Conservation (phyloP, 2,113 vertebrate species). For the Gobiocypris rarus region DNA sequence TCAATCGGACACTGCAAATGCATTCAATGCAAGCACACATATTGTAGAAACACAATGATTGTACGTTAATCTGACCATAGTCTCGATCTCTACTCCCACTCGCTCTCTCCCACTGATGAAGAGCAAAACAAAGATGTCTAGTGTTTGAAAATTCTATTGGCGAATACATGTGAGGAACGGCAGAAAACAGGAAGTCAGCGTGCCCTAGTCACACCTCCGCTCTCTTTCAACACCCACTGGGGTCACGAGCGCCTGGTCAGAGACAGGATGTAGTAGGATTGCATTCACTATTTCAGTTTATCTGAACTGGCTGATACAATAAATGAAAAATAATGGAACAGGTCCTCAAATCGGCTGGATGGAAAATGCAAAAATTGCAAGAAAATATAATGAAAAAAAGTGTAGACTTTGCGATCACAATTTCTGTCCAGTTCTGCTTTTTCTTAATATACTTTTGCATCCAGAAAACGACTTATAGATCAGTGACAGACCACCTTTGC, state of each 20-base stretch:
- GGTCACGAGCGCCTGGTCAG: background rate
- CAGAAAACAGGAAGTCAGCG: conserved; percentile 70
- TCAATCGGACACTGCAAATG: background rate
- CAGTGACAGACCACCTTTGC: no score
- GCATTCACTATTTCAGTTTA: no score
- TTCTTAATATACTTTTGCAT: no score
- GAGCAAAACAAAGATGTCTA: conserved; percentile 82
- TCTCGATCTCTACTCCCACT: background rate
- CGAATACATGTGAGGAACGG: conserved; percentile 73
- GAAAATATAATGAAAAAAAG: no score
- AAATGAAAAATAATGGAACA: no score
- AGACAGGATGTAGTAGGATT: no score
- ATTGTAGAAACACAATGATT: background rate
- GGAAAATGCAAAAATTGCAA: no score
- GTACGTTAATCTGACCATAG: background rate
- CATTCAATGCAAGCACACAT: background rate
- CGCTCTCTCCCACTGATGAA: conserved; percentile 8
- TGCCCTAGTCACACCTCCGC: conserved; percentile 69
- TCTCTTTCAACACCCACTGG: conserved; percentile 38
- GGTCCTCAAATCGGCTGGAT: no score
- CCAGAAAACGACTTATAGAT: no score
- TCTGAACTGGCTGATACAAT: no score
- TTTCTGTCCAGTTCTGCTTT: no score
- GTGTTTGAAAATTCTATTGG: conserved; percentile 78
- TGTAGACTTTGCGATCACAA: no score